Evolutionary conservation across 2,888 invertebrate species (phyloP), one percentile per base, ranked within the genome.

Genomic region (Seira sanloemensis): DNA sequence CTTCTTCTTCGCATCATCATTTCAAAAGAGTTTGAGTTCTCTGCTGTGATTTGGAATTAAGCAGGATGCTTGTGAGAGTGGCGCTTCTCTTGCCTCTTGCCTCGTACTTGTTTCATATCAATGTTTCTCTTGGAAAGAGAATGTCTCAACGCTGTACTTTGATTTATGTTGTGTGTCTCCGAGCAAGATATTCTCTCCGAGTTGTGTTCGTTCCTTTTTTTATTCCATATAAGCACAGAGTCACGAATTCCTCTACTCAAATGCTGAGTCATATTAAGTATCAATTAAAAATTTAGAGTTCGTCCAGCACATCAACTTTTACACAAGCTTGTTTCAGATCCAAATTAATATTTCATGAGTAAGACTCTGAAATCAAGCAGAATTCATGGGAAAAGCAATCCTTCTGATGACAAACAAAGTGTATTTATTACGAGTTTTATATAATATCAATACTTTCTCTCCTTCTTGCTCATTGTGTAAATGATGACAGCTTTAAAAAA

Each of bases 31-130:
- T n/a, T n/a, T 58, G n/a, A 58, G 58, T 58, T 58, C 58, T 4
- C 58, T 58, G 58, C 58, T 58, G 58, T 58, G 58, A 58, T 58
- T 58, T 58, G 5, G 58, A 58, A 58, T 58, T 58, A 58, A 58
- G 18, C n/a, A 37, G 37, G 12, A 37, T n/a, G n/a, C n/a, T n/a
- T n/a, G n/a, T n/a, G n/a, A n/a, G n/a, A n/a, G n/a, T n/a, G n/a
- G n/a, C n/a, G n/a, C n/a, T n/a, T n/a, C n/a, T 37, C 37, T 37
- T 37, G 37, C 37, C 37, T 37, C 37, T 37, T 37, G 4, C 16
- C 58, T 58, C 58, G n/a, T 4, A 4, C 37, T 37, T 37, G 58
- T 18, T n/a, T 58, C 58, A 58, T 18, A n/a, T 37, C 37, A 18
- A 58, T 58, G 58, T 58, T n/a, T 58, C n/a, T 58, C n/a, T 58